Evolutionary conservation across 2,888 invertebrate genomes (phyloP).

Genomic region (Frankliniella fusca): DNA sequence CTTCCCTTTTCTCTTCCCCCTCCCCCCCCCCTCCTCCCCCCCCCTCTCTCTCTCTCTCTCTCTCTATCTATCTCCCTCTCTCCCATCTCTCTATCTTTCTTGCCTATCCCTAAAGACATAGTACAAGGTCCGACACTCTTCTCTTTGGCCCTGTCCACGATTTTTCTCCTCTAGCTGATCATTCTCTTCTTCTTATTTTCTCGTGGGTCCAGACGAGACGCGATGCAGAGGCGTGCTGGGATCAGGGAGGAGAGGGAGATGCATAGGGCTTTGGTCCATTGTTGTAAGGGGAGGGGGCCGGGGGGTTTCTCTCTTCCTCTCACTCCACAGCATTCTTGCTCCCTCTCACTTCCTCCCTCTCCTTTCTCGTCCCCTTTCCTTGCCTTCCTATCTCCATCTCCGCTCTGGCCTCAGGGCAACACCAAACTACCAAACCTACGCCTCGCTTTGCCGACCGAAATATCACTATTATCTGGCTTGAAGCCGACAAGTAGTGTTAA

Average conservation of each 20-base stretch:
- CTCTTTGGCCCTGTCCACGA: background rate
- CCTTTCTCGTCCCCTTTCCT: background rate
- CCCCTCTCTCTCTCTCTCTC: background rate
- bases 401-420: background rate
- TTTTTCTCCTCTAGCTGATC: constrained; percentile 7
- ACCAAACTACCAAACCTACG: too few species aligned
- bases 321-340: background rate
- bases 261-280: too few species aligned
- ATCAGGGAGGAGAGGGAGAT: too few species aligned
- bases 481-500: too few species aligned
- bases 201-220: too few species aligned
- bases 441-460: too few species aligned
- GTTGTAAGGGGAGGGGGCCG: too few species aligned
- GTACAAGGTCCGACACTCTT: constrained; percentile 20
- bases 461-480: too few species aligned
- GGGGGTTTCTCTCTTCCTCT: background rate
- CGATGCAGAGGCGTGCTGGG: too few species aligned
- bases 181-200: constrained; percentile 6
- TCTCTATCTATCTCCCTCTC: background rate
- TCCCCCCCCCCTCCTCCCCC: background rate
- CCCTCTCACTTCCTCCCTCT: background rate
- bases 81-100: background rate
- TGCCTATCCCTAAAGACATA: background rate
- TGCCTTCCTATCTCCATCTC: background rate
- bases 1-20: background rate